Conservation (phyloP, 2,797 vertebrate species). For the Perodicticus potto region DNA sequence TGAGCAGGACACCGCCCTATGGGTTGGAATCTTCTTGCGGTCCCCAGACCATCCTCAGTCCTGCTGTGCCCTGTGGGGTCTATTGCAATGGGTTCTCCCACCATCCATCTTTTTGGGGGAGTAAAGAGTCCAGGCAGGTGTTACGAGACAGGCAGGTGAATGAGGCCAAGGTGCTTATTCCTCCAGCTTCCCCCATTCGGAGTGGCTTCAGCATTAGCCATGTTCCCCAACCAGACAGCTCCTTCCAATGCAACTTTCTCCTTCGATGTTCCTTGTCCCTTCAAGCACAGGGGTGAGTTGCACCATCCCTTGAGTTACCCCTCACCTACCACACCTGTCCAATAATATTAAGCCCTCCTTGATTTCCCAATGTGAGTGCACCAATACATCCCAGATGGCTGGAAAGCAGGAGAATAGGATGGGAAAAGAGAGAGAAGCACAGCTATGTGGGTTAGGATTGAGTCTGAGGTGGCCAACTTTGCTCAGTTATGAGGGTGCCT, state of each 20-base stretch:
- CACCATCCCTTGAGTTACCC: too few relatives aligned
- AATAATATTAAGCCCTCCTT: not conserved
- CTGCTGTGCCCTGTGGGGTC: not conserved
- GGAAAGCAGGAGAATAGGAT: not conserved
- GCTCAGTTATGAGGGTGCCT: too few relatives aligned
- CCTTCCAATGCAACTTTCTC: not conserved
- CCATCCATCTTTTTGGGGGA: not conserved
- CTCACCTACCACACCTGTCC: not conserved
- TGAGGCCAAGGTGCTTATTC: not conserved
- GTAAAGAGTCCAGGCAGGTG: not conserved
- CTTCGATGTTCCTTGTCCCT: not conserved
- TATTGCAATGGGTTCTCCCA: not conserved
- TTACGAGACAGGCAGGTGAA: not conserved
- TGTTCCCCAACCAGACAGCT: not conserved
- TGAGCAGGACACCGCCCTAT: not conserved
- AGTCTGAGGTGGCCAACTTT: not conserved
- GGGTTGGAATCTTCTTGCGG: not conserved
- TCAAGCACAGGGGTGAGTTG: too few relatives aligned
- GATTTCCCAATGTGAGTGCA: not conserved
- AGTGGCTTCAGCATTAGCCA: not conserved
- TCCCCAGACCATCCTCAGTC: not conserved
- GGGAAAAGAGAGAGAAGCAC: not conserved
- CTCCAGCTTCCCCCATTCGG: accelerated
- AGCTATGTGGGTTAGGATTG: not conserved
- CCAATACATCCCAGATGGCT: not conserved